Evolutionary conservation across 2,113 vertebrate species (phyloP), one percentile per base, ranked within the genome.

Genomic region (Loxodonta africana): DNA sequence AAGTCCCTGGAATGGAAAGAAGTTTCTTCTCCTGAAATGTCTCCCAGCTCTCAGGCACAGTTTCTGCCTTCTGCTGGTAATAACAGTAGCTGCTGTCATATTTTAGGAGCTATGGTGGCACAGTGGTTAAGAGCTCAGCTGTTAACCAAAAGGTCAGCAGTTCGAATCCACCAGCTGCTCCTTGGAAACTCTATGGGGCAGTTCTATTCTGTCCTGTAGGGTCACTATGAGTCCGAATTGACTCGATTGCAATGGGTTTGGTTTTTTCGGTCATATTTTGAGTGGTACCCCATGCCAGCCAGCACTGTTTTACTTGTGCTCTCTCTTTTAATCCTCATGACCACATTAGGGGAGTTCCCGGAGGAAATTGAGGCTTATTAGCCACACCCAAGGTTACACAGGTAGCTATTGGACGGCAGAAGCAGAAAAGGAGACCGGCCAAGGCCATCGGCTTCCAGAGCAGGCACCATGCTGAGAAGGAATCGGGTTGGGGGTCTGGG

Each of bases 281-380:
- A 95, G 85, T 1, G 7, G 92, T 23, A 11, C 82, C 69, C 83
- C n/a, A 11, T 28, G 88, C 95, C 91, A 76, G 88, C 95, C 91
- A 76, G 71, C 10, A 33, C 30, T 0, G 5, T 81, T 62, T 78
- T n/a, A 7, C 48, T 74, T 5, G 44, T 2, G 62, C 14, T 8
- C 2, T 33, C 88, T 44, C 73, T 73, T 91, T 57, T 48, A 33
- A 57, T 83, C 69, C 62, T 74, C 60, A 73, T 51, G 14, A 62
- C 48, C 33, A 6, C n/a, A 23, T 48, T 25, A 82, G 90, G 87
- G 62, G 5, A 69, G 63, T 44, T 57, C 86, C 84, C 3, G 74
- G 65, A 83, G 78, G 89, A 88, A 92, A 69, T 53, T 20, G 48
- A 92, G 86, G 86, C 69, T 48, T 81, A 69, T 51, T 77, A 90